Evolutionary conservation across 1,140 invertebrate species (phyloP).

Genomic region (Drosophila bifasciata): DNA sequence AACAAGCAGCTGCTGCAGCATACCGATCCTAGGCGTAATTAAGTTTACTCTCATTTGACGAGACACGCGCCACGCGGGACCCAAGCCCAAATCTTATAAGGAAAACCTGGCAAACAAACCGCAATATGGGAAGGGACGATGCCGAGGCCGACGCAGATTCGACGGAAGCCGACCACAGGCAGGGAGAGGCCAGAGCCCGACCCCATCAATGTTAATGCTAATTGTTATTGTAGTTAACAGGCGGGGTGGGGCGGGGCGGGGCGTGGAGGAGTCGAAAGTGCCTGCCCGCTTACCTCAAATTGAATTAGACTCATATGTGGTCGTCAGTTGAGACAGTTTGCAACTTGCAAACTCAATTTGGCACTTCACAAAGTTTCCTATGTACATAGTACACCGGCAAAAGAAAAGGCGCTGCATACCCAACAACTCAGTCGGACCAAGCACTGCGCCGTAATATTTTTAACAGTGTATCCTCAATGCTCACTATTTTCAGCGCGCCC

Average conservation of each 20-base stretch:
- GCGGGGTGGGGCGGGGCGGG: background rate
- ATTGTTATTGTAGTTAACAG: conserved; percentile 71
- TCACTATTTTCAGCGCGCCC: conserved; percentile 51
- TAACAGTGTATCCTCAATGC: conserved; percentile 7
- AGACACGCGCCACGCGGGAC: conserved; percentile 22
- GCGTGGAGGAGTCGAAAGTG: conserved; percentile 41
- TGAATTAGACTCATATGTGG: conserved; percentile 66
- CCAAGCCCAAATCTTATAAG: conserved; percentile 47
- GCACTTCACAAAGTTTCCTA: conserved; percentile 59
- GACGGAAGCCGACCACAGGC: background rate
- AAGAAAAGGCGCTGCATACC: conserved; percentile 9
- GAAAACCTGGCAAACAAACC: conserved; percentile 50
- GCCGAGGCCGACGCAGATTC: conserved; percentile 8
- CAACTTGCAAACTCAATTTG: conserved; percentile 75
- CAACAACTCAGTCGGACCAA: conserved; percentile 13
- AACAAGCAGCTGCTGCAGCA: conserved; percentile 43
- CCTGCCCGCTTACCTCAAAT: conserved; percentile 63
- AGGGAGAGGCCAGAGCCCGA: background rate
- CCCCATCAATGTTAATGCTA: conserved; percentile 66
- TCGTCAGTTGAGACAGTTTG: conserved; percentile 56
- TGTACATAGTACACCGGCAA: conserved; percentile 43
- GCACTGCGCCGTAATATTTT: conserved; percentile 12
- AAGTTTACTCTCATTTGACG: conserved; percentile 66
- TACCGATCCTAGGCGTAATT: conserved; percentile 61
- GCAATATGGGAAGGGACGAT: conserved; percentile 18